phyloP scores from a whole-genome alignment of 2,797 vertebrate species.

The Enoplosus armatus region DNA sequence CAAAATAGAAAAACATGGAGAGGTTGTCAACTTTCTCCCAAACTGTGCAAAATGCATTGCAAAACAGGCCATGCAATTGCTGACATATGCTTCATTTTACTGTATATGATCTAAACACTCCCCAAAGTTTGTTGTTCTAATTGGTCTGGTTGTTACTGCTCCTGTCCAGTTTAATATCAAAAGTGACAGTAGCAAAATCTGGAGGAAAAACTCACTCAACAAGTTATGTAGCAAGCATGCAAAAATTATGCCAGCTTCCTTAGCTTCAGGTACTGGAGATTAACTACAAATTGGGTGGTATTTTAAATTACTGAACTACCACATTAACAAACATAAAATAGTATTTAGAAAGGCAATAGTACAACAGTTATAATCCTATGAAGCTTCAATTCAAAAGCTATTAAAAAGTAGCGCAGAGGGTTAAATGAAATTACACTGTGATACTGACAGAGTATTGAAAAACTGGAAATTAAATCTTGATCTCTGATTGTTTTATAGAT shows the following conservation, averaged over 20 bases:
- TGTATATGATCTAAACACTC: slow-evolving; percentile 5
- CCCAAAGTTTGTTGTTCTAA: neutral
- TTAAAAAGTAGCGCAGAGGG: neutral
- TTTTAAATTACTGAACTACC: neutral
- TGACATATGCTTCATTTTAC: slow-evolving; percentile 24
- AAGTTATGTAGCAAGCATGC: neutral
- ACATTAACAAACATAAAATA: neutral
- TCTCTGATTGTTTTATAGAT: too few relatives aligned
- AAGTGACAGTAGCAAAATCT: slow-evolving; percentile 4
- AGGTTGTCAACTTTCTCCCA: neutral
- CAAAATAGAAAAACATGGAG: neutral
- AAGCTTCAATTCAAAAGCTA: neutral
- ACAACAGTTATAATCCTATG: neutral
- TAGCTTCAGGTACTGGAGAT: neutral
- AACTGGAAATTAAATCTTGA: too few relatives aligned
- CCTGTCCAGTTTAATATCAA: neutral
- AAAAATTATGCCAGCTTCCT: neutral
- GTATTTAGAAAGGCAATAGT: neutral
- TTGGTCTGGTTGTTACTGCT: neutral
- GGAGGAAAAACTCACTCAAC: neutral
- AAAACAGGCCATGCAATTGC: slow-evolving; percentile 11
- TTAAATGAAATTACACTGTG: neutral
- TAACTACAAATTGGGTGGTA: neutral
- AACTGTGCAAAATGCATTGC: neutral
- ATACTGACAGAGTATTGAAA: too few relatives aligned